Conservation (phyloP, 2,797 vertebrate genomes). For the Chrosomus eos region DNA sequence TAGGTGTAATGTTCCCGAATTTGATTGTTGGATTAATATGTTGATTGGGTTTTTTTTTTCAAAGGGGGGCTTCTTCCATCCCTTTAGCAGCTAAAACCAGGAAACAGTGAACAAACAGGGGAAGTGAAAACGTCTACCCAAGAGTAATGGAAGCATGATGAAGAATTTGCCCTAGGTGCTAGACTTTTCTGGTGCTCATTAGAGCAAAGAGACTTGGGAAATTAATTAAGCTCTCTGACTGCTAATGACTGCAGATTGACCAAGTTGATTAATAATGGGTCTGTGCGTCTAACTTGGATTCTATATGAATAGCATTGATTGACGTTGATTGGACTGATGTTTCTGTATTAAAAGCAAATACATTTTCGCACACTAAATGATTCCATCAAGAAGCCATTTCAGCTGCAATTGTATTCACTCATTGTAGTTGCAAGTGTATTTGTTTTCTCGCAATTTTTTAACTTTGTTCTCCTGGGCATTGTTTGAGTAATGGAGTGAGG, state of each 20-base stretch:
- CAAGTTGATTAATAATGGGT: constrained; percentile 47
- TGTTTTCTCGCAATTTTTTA: not conserved
- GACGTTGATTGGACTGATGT: constrained; percentile 33
- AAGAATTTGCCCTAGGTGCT: constrained; percentile 12
- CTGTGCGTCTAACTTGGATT: constrained; percentile 12
- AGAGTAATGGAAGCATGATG: constrained; percentile 12
- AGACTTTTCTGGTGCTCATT: constrained; percentile 35
- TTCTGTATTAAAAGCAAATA: not conserved
- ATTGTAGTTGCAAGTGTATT: not conserved
- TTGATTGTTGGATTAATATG: not conserved
- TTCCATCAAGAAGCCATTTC: constrained; percentile 4
- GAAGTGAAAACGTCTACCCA: not conserved
- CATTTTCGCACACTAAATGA: not conserved
- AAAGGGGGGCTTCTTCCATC: not conserved
- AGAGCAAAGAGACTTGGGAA: constrained; percentile 47
- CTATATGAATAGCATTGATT: constrained; percentile 36
- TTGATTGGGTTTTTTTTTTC: constrained; percentile 8
- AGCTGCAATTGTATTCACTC: not conserved
- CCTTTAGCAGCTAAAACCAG: not conserved
- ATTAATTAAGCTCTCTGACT: constrained; percentile 49
- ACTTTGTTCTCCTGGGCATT: not conserved
- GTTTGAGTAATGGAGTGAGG: not conserved
- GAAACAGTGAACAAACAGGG: not conserved
- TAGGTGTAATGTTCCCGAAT: not conserved
- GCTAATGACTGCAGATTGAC: constrained; percentile 55